Evolutionary conservation across 2,888 invertebrate genomes (phyloP), one percentile per base, ranked within the genome.

Genomic region (Hypomecis atomaria): DNA sequence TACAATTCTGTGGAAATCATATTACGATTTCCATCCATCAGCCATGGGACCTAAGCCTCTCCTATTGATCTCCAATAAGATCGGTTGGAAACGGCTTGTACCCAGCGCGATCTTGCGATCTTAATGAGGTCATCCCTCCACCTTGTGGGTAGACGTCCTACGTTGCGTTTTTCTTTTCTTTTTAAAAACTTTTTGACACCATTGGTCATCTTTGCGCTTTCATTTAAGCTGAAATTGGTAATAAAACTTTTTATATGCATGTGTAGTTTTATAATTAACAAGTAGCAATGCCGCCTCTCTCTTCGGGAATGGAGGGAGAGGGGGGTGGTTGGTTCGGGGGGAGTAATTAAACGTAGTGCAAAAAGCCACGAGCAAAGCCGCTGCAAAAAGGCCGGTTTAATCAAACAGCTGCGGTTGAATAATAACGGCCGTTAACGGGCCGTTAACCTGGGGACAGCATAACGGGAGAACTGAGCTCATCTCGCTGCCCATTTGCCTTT

Each of bases 311-410:
- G n/a, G 37, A 36, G 6, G n/a, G 37, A 40, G 33, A 53, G 42
- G 52, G 53, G 52, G 34, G 23, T 64, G 55, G 55, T 64, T 64
- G 23, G 23, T 23, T 23, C 3, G 38, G 58, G 42, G 52, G 53
- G 57, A 13, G 23, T 64, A 59, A 59, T 64, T 64, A 59, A 64
- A 59, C 63, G 49, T 36, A 64, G 44, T 64, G 63, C 63, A 59
- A 59, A 64, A 55, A 34, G 47, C 63, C 55, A 59, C 49, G 54
- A 38, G 34, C 40, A 9, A 36, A 34, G 44, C 56, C 61, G 37
- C 54, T 9, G 54, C 59, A 55, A 59, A 55, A 59, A 59, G 57
- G 63, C 36, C 7, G 59, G 59, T 59, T 55, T 64, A 48, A 64
- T 59, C 55, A 64, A 64, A 64, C 53, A 23, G 57, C 58, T 37